Evolutionary conservation across 2,113 vertebrate species (phyloP), one percentile per base, ranked within the genome.

Genomic region (Acrocephalus kingi): DNA sequence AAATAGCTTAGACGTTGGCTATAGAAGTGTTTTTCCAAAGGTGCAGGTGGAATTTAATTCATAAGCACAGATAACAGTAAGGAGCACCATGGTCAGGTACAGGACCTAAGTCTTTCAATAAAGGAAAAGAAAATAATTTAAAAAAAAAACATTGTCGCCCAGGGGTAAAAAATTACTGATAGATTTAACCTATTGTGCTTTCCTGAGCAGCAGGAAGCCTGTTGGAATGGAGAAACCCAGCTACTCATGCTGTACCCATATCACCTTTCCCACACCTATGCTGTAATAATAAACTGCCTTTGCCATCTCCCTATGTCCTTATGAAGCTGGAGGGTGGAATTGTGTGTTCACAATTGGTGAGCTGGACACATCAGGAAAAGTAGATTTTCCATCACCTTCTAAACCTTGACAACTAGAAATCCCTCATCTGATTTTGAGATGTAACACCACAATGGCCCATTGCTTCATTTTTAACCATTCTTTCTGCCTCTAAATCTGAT

Each of bases 21-120:
- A 35, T 59, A 58, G 43, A 90, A 85, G 24, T 78, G 49, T 62
- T 93, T 95, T 97, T 90, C 87, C 87, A 95, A 95, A 95, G 31
- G 39, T 95, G 39, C 71, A 91, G 62, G 51, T 97, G 56, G 81
- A 85, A 72, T 91, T 95, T 95, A 95, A 95, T 87, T 96, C 64
- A 68, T 87, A 95, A 89, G 71, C 49, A 30, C 28, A 45, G 88
- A 55, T 96, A 97, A 96, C n/a, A 84, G 46, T 63, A 69, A 94
- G 68, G 56, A 96, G 31, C 37, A 85, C 45, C 59, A 41, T 15
- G 28, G 54, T 91, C 85, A 96, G 64, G 77, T 82, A 67, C 41
- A 96, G 77, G 64, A 81, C 62, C 35, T 87, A 80, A 80, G 33
- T 76, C 59, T 89, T 82, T 13, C 73, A 76, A 67, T 59, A 89